phyloP scores from a whole-genome alignment of 2,113 vertebrate species.

The Loxodonta africana region DNA sequence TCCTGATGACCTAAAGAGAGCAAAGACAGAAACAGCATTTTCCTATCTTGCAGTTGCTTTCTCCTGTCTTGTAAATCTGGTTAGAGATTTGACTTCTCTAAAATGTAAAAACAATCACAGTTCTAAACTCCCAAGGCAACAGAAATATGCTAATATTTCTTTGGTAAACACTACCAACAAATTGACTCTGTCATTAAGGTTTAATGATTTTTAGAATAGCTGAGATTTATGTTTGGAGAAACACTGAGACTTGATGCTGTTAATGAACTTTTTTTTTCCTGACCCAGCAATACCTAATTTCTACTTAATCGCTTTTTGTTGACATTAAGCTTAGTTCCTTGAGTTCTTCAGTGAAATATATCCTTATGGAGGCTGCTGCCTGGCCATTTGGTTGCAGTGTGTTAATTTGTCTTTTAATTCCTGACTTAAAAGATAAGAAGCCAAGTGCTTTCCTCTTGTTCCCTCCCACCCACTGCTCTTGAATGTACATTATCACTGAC shows the following conservation, averaged over 20 bases:
- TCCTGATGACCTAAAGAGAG: not conserved
- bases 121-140: not conserved
- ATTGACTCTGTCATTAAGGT: slow-evolving; percentile 67
- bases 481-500: not conserved
- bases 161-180: slow-evolving; percentile 55
- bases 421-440: slow-evolving; percentile 33
- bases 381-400: not conserved
- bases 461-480: not conserved
- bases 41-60: not conserved
- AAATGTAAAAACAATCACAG: not conserved
- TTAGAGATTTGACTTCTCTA: slow-evolving; percentile 25
- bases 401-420: slow-evolving; percentile 44
- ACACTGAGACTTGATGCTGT: slow-evolving; percentile 63
- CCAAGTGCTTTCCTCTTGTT: not conserved
- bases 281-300: slow-evolving; percentile 63
- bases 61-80: not conserved
- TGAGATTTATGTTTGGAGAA: slow-evolving; percentile 67
- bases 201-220: slow-evolving; percentile 73
- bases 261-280: slow-evolving; percentile 70
- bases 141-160: slow-evolving; percentile 52
- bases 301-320: slow-evolving; percentile 76
- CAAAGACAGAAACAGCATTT: not conserved
- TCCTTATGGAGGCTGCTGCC: not conserved
- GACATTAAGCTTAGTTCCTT: slow-evolving; percentile 55
- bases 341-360: slow-evolving; percentile 52